Percentiles rank a stretch among this genome's conserved stretches.
Evolutionary conservation across 1,140 invertebrate species (phyloP).

Genomic region (Gonioctena quinquepunctata): DNA sequence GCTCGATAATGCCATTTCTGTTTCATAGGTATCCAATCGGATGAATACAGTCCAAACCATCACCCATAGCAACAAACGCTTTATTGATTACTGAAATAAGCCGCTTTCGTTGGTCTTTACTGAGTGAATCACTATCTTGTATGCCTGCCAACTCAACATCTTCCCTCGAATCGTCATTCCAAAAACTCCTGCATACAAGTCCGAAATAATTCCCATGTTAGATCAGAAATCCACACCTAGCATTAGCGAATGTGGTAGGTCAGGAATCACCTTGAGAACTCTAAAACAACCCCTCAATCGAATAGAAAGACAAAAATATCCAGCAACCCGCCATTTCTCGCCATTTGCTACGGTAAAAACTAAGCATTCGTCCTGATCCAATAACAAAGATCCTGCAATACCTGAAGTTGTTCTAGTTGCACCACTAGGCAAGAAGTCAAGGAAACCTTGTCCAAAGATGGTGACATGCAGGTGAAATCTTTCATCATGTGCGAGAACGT

Average conservation of each 20-base stretch:
- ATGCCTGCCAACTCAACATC: not conserved
- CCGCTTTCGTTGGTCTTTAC: not conserved
- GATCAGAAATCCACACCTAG: constrained; percentile 18
- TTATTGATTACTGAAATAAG: not conserved
- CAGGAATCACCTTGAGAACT: not conserved
- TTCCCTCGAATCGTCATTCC: not conserved
- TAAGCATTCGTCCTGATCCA: not conserved
- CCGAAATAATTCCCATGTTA: constrained; percentile 9
- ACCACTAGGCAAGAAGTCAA: constrained; percentile 7
- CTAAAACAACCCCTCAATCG: not conserved
- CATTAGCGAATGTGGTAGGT: not conserved
- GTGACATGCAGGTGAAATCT: not conserved
- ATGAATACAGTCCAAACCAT: not conserved
- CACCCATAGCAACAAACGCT: not conserved
- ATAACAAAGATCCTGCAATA: constrained; percentile 12
- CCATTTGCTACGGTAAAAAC: not conserved
- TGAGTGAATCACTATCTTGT: not conserved
- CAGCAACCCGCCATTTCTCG: not conserved
- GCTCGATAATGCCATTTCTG: constrained; percentile 22
- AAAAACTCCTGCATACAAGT: constrained; percentile 8
- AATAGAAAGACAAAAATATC: not conserved
- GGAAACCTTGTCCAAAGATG: not conserved
- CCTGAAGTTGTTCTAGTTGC: not conserved
- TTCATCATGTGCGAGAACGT: not conserved
- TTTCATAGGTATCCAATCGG: constrained; percentile 12